phyloP scores from a whole-genome alignment of 2,797 vertebrate species.

The Syngnathus acus region DNA sequence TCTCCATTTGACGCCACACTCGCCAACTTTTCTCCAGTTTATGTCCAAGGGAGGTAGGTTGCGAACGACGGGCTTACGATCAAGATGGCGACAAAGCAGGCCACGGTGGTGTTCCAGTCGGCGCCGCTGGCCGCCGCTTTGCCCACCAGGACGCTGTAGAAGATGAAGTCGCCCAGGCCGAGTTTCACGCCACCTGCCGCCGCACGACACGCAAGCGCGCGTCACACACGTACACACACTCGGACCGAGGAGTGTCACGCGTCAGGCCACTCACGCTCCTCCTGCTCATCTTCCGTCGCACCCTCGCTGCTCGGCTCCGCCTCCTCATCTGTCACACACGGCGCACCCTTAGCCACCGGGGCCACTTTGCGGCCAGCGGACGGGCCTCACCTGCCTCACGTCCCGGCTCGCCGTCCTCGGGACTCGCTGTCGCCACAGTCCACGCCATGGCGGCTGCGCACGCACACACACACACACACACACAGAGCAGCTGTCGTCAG shows the following conservation, averaged over 20 bases:
- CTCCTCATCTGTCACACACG: conserved; percentile 56
- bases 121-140: conserved; percentile 88
- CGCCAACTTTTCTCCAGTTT: too few relatives aligned
- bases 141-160: conserved; percentile 95
- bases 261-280: conserved; percentile 62
- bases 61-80: conserved; percentile 66
- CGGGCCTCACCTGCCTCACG: conserved; percentile 45
- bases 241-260: too few relatives aligned
- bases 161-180: conserved; percentile 95
- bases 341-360: too few relatives aligned
- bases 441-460: conserved; percentile 89
- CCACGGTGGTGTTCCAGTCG: conserved; percentile 94
- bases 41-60: too few relatives aligned
- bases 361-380: too few relatives aligned
- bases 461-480: too few relatives aligned
- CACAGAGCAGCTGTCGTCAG: background rate
- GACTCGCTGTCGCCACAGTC: conserved; percentile 90
- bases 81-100: conserved; percentile 95
- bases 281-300: conserved; percentile 64
- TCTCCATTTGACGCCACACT: too few relatives aligned
- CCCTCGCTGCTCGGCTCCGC: conserved; percentile 33
- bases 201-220: background rate
- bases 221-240: background rate
- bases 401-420: conserved; percentile 35
- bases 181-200: conserved; percentile 82